Evolutionary conservation across 2,113 vertebrate genomes (phyloP), one percentile per base, ranked within the genome.

Genomic region (Aegotheles bennettii): DNA sequence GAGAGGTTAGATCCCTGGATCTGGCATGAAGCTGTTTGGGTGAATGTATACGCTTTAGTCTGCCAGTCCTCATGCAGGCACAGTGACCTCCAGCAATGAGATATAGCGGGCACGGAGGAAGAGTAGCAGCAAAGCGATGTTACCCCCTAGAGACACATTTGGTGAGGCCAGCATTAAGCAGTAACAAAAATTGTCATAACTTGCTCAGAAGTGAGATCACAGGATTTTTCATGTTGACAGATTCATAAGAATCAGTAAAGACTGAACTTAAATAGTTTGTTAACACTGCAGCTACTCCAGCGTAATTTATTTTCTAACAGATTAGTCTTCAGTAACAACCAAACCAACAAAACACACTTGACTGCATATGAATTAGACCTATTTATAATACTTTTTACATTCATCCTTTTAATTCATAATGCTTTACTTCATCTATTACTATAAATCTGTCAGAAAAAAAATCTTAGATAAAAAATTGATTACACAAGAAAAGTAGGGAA

Each of bases 81-180:
- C 18, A 53, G 35, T 23, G 70, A 82, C 13, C 8, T 48, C 35
- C 47, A 87, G 60, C 29, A 71, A 28, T 78, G 56, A 71, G 9
- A 43, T 5, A 33, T 3, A 50, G 47, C 5, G 19, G 45, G 48
- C 79, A 68, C 12, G 18, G n/a, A 65, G 7, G 36, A 85, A 23
- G 70, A 57, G 26, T 0, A 70, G 3, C 0, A 0, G 42, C 31
- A 60, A 83, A 75, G 15, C 6, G 4, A 42, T 25, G 17, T 71
- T 59, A 51, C 12, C 4, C 16, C 2, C 40, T 23, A 38, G 88
- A 68, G 13, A 56, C 4, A 11, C 11, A 15, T 48, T 89, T 69
- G n/a, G 78, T 35, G 31, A 21, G n/a, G n/a, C 50, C 57, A 51
- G 13, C 24, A 78, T 11, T n/a, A 33, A 78, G 29, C 68, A 33